These are phyloP conservation scores for Deroplatys truncata DNA, from an alignment of 2,888 invertebrate species.

Conservation along the genomic window DNA sequence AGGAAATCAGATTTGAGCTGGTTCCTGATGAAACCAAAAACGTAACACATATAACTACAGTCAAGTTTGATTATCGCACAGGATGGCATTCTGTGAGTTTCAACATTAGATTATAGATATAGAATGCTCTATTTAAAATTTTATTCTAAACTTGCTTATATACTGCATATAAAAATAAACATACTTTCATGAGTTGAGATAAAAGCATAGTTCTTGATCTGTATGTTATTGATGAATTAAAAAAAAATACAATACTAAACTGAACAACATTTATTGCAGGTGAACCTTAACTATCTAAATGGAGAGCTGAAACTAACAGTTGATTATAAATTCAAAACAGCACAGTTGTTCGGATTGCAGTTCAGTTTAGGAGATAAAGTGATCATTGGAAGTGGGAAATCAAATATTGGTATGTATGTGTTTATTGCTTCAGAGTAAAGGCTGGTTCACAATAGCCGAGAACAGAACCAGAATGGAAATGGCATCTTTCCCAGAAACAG, in stretches of 20 bases:
- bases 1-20: conserved; percentile 80
- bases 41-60: conserved; percentile 70
- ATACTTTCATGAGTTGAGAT: no score
- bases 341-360: conserved; percentile 61
- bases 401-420: conserved; percentile 34
- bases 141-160: not conserved
- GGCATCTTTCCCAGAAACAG: no score
- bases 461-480: no score
- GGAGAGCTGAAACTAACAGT: conserved; percentile 71
- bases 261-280: conserved; percentile 32
- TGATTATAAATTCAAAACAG: conserved; percentile 70
- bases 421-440: no score
- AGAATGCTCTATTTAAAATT: not conserved
- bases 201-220: no score
- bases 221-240: no score
- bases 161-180: no score
- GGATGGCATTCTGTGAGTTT: conserved; percentile 69
- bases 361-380: conserved; percentile 67
- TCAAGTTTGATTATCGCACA: conserved; percentile 70
- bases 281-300: conserved; percentile 71
- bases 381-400: conserved; percentile 70
- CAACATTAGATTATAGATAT: not conserved
- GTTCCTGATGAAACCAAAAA: conserved; percentile 71
- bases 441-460: no score
- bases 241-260: not conserved